Base-by-base conservation (phyloP, 2,888 invertebrate genomes). In the Rambutsinella grinnellia region DNA sequence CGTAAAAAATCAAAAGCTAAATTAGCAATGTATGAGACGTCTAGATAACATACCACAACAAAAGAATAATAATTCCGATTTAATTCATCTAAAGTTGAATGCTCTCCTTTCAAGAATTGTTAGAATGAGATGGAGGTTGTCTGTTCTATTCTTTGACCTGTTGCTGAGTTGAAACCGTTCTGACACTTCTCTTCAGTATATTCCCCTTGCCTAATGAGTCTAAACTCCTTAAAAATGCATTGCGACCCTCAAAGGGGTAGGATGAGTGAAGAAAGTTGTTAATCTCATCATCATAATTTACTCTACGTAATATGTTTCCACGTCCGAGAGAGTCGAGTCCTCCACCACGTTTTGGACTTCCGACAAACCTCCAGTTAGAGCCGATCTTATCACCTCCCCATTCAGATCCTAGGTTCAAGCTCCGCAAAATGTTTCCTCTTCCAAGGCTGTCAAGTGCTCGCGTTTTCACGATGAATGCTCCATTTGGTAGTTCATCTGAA, bases 171-270 rank as follows among this genome's bases (percentile, higher is more conserved):
- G 65, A 58, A 47, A 65, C 27, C 49, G 67, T 62, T 28, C 78
- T 76, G 62, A 80, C 69, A 76, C 80, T 80, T 56, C 82, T 66
- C 58, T 84, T 84, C 17, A 84, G 87, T 63, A 86, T 82, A 85
- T 89, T 89, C 15, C 87, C 87, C 61, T 86, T 85, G 1, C 86
- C 89, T 3, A 90, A 85, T 1, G 88, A 87, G 81, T 89, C 89
- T 58, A 89, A 84, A 80, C 87, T 87, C 47, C 84, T 72, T 51
- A 83, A 62, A 36, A 81, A 70, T 63, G 83, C 81, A 17, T 78
- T 83, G 56, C 66, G 67, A 44, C 71, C 71, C 57, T 70, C 70
- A 44, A 78, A 58, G 46, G 67, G 67, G 23, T 74, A 76, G 2
- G 81, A 53, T 24, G 76, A 66, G 77, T 84, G 80, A 49, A 81